Evolutionary conservation across 1,140 invertebrate genomes (phyloP), one percentile per base, ranked within the genome.

Genomic region (Adelges cooleyi): DNA sequence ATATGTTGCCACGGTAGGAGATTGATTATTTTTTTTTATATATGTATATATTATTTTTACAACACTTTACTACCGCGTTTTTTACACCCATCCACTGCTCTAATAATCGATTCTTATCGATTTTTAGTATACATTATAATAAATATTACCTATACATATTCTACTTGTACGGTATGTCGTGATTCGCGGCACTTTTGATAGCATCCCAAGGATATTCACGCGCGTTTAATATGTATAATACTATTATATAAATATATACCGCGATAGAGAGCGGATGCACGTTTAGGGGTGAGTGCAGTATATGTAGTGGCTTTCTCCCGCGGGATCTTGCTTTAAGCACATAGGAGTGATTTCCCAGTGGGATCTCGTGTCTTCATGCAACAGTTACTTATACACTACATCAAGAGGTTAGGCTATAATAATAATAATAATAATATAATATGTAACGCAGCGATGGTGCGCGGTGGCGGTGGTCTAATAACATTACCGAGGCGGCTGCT

Each of bases 371-470:
- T 54, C 52, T 44, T 44, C 56, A 29, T 46, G 56, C 56, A 62
- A 62, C 56, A 20, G 56, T 48, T 62, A 48, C 56, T 62, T 42
- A 40, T 20, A 18, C 27, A 23, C n/a, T 44, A 23, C 38, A 40
- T 42, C 53, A n/a, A n/a, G n/a, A n/a, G n/a, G n/a, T n/a, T n/a
- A n/a, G n/a, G n/a, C n/a, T n/a, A n/a, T n/a, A n/a, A n/a, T n/a
- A n/a, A n/a, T n/a, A n/a, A n/a, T n/a, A n/a, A n/a, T 59, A 59
- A 59, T 59, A 59, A 59, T 40, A 59, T 59, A 42, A 59, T 44
- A 22, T 10, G 6, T 33, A n/a, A 17, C 51, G 38, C 25, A 10
- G n/a, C 44, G 20, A 4, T 6, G 44, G 18, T 22, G 15, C 18
- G 17, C 27, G 29, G 42, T 59, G 54, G 54, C 29, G 29, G 29